These are phyloP conservation scores for Belgica antarctica DNA, from an alignment of 2,888 invertebrate genomes.

Conservation along the genomic window DNA sequence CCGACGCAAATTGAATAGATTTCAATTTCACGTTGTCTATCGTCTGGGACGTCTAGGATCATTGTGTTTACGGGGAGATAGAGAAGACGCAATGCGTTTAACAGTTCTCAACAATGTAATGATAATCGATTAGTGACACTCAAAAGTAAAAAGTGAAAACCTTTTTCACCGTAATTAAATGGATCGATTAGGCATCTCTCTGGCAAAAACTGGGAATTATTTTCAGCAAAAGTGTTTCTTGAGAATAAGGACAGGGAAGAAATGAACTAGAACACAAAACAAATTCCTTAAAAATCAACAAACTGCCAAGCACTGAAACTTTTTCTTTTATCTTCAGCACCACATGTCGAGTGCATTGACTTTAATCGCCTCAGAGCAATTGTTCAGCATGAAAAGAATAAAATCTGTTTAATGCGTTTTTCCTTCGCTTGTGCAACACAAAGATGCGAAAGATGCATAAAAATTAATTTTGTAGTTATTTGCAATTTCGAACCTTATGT, in stretches of 20 bases:
- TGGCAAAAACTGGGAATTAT: too few species aligned
- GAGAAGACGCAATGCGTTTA: neutral
- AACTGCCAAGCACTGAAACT: neutral
- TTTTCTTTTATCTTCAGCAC: conserved; percentile 31
- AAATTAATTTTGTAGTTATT: conserved; percentile 11
- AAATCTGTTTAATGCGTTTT: conserved; percentile 41
- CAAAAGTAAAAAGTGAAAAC: neutral
- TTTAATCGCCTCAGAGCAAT: conserved; percentile 37
- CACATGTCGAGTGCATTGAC: conserved; percentile 39
- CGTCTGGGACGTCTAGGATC: neutral
- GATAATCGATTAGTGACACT: conserved; percentile 40
- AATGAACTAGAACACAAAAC: neutral
- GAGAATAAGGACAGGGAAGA: neutral
- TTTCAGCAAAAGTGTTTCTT: neutral
- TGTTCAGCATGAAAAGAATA: conserved; percentile 10
- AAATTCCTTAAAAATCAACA: neutral
- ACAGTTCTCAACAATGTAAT: conserved; percentile 36
- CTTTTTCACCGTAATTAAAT: neutral
- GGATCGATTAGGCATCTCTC: too few species aligned
- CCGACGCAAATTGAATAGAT: conserved; percentile 10
- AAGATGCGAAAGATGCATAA: conserved; percentile 13
- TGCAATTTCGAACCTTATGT: conserved; percentile 36
- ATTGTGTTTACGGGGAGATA: neutral
- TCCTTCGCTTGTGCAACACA: neutral
- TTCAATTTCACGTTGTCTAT: conserved; percentile 33